Evolutionary conservation across 2,888 invertebrate species (phyloP), one percentile per base, ranked within the genome.

Genomic region (Dyspetes luteomarginatus): DNA sequence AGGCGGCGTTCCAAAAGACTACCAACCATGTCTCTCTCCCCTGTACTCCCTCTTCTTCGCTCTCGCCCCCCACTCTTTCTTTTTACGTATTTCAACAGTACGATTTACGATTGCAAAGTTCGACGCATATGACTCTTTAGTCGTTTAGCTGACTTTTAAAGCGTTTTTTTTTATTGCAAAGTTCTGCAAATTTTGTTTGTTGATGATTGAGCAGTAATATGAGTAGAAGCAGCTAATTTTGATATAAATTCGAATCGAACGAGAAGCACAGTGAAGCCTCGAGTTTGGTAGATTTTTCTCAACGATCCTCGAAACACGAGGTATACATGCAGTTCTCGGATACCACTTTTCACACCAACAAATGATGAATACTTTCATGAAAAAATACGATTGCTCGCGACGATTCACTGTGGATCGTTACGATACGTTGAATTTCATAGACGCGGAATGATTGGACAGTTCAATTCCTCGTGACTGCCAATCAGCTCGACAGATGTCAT

Each of bases 1-100:
- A 68, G 78, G 45, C 65, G 48, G 78, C 72, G 80, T 78, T 81
- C 64, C 78, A 69, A 80, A 78, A 78, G 60, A 64, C 77, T 41
- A 65, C 69, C 64, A 22, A 26, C 36, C 26, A 19, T 52, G 52
- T 45, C 64, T 65, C 56, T 52, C 48, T 58, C 60, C 43, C 36
- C n/a, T n/a, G n/a, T 17, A 19, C 36, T 45, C 56, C 48, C 65
- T 69, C 52, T 19, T 15, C 43, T 5, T n/a, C 9, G 28, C 52
- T 65, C 43, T 50, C 24, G 19, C 4, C 41, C 12, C 28, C 4
- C 41, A 4, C 28, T 7, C 4, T 0, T 12, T n/a, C 24, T 19
- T n/a, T 24, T 19, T 12, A 1, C 30, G 45, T 45, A 17, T 45
- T 45, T 45, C 15, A 48, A 48, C 17, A 48, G 2, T 48, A 15